Percentiles rank a stretch among this genome's conserved stretches.
Conservation (phyloP, 1,140 invertebrate species). For the Argopecten irradians region DNA sequence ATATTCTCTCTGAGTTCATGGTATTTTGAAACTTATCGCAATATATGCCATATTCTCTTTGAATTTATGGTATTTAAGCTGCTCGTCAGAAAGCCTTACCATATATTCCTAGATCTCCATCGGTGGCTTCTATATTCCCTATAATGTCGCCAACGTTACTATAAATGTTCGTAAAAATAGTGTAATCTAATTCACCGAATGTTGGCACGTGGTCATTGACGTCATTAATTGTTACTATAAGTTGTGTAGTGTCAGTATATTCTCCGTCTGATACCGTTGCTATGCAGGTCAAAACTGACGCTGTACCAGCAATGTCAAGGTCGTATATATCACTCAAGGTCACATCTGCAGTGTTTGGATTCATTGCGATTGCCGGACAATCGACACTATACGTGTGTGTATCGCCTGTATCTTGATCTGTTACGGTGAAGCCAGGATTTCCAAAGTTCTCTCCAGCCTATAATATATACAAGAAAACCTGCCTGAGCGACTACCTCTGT, state of each 20-base stretch:
- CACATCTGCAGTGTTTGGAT: conserved; percentile 26
- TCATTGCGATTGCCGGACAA: conserved; percentile 28
- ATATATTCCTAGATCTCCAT: conserved; percentile 33
- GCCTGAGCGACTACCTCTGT: too few relatives aligned
- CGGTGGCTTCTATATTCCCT: conserved; percentile 27
- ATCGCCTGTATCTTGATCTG: conserved; percentile 39
- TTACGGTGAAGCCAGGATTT: conserved; percentile 31
- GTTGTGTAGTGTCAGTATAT: conserved; percentile 3
- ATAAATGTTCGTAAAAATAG: conserved; percentile 12
- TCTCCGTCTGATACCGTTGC: conserved; percentile 35
- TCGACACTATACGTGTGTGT: conserved; percentile 26
- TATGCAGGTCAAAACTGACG: conserved; percentile 28
- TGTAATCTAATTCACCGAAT: conserved; percentile 29
- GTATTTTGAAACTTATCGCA: too few relatives aligned
- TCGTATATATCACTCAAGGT: conserved; percentile 30
- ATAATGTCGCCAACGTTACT: conserved; percentile 25
- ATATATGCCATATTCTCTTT: too few relatives aligned
- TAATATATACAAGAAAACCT: too few relatives aligned
- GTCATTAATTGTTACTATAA: conserved; percentile 32
- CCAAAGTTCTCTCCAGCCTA: conserved; percentile 33
- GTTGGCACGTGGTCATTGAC: conserved; percentile 38
- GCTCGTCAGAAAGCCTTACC: too few relatives aligned
- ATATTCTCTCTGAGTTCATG: too few relatives aligned
- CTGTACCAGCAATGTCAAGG: conserved; percentile 24
- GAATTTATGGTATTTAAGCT: too few relatives aligned